phyloP scores from a whole-genome alignment of 2,888 invertebrate genomes.

The Drosophila neonasuta region DNA sequence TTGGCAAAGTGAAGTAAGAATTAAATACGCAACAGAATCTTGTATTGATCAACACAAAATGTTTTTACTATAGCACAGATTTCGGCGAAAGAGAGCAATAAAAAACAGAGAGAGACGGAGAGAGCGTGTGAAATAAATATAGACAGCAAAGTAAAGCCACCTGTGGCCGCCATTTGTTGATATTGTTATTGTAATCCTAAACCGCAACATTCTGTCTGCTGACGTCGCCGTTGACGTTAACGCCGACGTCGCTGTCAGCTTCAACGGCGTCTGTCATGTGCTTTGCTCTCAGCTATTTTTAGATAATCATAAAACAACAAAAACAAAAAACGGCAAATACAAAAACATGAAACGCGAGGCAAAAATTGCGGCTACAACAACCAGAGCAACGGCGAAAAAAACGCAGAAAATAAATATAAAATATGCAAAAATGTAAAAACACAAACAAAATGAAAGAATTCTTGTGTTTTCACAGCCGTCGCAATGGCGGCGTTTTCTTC shows the following conservation, averaged over 20 bases:
- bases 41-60: constrained; percentile 3
- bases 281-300: constrained; percentile 50
- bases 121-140: constrained; percentile 1
- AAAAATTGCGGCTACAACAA: constrained; percentile 34
- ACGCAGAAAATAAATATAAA: constrained; percentile 28
- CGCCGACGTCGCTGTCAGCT: constrained; percentile 6
- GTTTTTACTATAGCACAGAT: constrained; percentile 47
- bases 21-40: too few relatives aligned
- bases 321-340: background rate
- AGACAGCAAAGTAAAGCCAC: constrained; percentile 25
- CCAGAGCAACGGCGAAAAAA: constrained; percentile 24
- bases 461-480: constrained; percentile 37
- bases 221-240: constrained; percentile 8
- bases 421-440: constrained; percentile 26
- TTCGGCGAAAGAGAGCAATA: constrained; percentile 35
- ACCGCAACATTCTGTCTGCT: constrained; percentile 25
- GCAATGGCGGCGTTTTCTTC: constrained; percentile 32
- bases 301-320: constrained; percentile 45
- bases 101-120: background rate
- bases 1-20: background rate
- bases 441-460: constrained; percentile 25
- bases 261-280: constrained; percentile 47
- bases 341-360: constrained; percentile 27
- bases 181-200: constrained; percentile 39
- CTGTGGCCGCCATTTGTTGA: constrained; percentile 33